Evolutionary conservation across 2,113 vertebrate genomes (phyloP).

Genomic region (Ammospiza nelsoni): DNA sequence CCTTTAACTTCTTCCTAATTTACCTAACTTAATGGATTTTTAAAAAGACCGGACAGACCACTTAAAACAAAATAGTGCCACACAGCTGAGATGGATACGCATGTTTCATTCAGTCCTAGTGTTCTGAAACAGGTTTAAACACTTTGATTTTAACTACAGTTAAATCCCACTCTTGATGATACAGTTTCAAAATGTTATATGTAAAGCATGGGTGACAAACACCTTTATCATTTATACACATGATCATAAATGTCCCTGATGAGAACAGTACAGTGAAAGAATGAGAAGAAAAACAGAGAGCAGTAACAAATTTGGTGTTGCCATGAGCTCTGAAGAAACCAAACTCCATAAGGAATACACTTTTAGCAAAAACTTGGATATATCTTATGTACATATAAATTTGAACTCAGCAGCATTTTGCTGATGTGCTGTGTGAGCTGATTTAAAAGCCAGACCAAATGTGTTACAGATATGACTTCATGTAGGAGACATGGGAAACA

Average conservation of each 20-base stretch:
- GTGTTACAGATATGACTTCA: accelerated
- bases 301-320: accelerated
- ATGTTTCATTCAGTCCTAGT: not conserved
- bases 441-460: not conserved
- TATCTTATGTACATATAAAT: accelerated
- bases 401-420: not conserved
- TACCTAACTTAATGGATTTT: not conserved
- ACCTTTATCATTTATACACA: accelerated
- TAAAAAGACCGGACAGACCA: accelerated
- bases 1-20: not conserved
- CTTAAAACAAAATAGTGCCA: not conserved
- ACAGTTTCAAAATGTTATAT: accelerated
- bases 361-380: not conserved
- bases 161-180: not conserved
- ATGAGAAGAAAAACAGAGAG: not conserved
- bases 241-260: accelerated
- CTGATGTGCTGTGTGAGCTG: not conserved
- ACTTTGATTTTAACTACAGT: not conserved
- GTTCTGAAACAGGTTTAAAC: not conserved
- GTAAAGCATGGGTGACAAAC: not conserved
- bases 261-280: not conserved
- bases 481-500: accelerated
- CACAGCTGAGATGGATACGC: not conserved
- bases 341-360: accelerated
- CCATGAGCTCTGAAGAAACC: not conserved